These are phyloP conservation scores for Poecilia gillii DNA, from an alignment of 2,797 vertebrate species.

Conservation along the genomic window DNA sequence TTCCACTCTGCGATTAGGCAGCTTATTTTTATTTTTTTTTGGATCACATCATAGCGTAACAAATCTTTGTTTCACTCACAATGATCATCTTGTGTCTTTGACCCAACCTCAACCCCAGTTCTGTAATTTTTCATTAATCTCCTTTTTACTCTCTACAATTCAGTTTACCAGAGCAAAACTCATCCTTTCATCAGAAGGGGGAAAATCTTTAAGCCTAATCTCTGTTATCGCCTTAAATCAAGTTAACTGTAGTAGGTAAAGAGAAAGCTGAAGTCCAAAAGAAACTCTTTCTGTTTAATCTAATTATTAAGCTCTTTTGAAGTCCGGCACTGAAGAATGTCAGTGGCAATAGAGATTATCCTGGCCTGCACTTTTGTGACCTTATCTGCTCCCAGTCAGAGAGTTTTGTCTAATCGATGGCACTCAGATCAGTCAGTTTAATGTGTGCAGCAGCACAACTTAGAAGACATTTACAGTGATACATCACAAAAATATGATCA, in stretches of 20 bases:
- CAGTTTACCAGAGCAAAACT: background rate
- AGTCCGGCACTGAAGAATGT: background rate
- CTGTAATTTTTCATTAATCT: slow-evolving; percentile 10
- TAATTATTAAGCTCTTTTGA: slow-evolving; percentile 9
- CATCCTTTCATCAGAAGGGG: background rate
- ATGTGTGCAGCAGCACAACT: background rate
- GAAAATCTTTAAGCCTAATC: slow-evolving; percentile 4
- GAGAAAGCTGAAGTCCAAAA: background rate
- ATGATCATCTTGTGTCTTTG: background rate
- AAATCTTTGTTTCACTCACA: slow-evolving; percentile 1
- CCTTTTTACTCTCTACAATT: background rate
- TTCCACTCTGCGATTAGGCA: background rate
- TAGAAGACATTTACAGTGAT: slow-evolving; percentile 3
- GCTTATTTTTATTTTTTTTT: background rate
- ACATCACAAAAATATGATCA: slow-evolving; percentile 9
- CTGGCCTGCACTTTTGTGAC: background rate
- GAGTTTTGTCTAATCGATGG: background rate
- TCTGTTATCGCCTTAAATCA: background rate
- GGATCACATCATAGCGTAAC: background rate
- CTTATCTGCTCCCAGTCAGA: background rate
- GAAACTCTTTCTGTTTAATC: slow-evolving; percentile 10
- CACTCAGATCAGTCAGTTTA: background rate
- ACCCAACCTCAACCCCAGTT: background rate
- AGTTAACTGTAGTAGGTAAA: background rate
- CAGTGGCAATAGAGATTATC: background rate